Evolutionary conservation across 1,140 invertebrate genomes (phyloP).

Genomic region (Cotesia chilonis): DNA sequence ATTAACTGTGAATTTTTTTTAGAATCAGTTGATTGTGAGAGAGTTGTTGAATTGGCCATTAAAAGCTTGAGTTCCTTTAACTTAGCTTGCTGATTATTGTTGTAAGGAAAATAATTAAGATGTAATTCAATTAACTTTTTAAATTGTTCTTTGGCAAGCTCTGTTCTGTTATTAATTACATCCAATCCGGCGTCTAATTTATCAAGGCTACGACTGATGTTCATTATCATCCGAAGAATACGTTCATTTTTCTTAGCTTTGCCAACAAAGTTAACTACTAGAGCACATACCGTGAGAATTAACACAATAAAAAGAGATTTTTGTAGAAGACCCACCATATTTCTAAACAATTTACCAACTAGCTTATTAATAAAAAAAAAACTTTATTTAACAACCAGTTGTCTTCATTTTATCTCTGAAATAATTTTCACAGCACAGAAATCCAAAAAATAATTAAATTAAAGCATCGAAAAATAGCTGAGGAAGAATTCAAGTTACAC

Average conservation of each 20-base stretch:
- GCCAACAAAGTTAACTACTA: slow-evolving; percentile 45
- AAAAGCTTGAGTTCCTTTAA: background rate
- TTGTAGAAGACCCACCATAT: slow-evolving; percentile 46
- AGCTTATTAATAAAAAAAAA: background rate
- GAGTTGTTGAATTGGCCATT: slow-evolving; percentile 14
- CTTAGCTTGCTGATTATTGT: slow-evolving; percentile 40
- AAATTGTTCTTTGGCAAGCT: slow-evolving; percentile 46
- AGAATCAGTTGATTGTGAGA: slow-evolving; percentile 31
- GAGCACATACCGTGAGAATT: slow-evolving; percentile 43
- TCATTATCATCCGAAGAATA: slow-evolving; percentile 52
- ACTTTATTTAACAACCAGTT: too few relatives aligned
- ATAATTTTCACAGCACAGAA: too few relatives aligned
- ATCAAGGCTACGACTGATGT: slow-evolving; percentile 55
- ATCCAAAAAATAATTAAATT: too few relatives aligned
- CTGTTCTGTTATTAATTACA: slow-evolving; percentile 48
- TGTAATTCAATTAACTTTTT: slow-evolving; percentile 47
- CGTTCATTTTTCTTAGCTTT: slow-evolving; percentile 45
- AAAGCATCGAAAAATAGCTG: too few relatives aligned
- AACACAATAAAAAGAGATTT: slow-evolving; percentile 46
- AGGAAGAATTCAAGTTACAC: too few relatives aligned
- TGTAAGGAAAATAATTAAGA: slow-evolving; percentile 46
- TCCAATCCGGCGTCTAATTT: slow-evolving; percentile 52
- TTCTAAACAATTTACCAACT: slow-evolving; percentile 26
- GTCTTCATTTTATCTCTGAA: too few relatives aligned
- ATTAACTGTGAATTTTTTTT: slow-evolving; percentile 25